Percentiles rank a stretch among this genome's conserved stretches.
Evolutionary conservation across 2,113 vertebrate species (phyloP).

Genomic region (Thalassarche chlororhynchos): DNA sequence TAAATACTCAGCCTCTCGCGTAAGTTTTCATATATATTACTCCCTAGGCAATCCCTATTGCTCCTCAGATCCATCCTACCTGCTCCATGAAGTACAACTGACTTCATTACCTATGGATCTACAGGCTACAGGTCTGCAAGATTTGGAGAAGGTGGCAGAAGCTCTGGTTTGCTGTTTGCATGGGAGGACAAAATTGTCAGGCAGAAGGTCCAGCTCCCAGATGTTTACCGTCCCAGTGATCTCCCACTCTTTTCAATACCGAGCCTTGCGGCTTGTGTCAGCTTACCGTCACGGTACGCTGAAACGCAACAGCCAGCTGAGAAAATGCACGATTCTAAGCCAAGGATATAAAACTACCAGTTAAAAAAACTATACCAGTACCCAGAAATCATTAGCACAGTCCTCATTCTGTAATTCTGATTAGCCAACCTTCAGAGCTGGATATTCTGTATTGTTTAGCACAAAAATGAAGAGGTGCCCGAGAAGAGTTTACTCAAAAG

Average conservation of each 20-base stretch:
- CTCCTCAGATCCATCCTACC: neutral
- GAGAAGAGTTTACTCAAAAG: neutral
- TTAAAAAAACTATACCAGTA: neutral
- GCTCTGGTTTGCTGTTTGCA: neutral
- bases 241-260: neutral
- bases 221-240: neutral
- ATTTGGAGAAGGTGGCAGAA: neutral
- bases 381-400: neutral
- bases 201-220: neutral
- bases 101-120: neutral
- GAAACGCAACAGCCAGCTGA: neutral
- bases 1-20: rapidly evolving
- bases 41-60: neutral
- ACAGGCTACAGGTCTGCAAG: neutral
- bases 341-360: neutral
- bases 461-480: conserved; percentile 8
- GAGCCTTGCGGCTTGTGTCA: neutral
- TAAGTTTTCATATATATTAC: neutral
- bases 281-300: neutral
- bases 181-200: neutral
- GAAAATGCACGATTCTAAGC: neutral
- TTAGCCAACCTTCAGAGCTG: neutral
- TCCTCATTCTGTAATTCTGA: neutral
- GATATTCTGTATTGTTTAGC: neutral
- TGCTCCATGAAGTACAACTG: neutral